phyloP scores from a whole-genome alignment of 1,140 invertebrate genomes.

The Ganaspis sp. region DNA sequence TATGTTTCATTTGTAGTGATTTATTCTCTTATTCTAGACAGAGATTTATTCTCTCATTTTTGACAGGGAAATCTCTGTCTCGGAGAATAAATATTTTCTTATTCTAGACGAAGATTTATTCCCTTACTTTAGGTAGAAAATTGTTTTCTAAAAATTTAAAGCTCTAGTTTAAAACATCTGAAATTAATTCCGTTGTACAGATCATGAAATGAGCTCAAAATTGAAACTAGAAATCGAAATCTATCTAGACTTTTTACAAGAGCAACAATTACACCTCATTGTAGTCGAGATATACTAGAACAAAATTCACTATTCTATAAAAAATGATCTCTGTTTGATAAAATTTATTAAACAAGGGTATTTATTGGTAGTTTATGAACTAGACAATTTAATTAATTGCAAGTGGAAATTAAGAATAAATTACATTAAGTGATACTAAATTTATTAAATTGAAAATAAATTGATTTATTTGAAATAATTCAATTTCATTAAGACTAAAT shows the following conservation, averaged over 20 bases:
- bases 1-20: conserved; percentile 8
- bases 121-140: not conserved
- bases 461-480: too few species aligned
- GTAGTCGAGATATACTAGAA: not conserved
- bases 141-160: not conserved
- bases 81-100: too few species aligned
- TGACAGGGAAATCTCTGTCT: too few species aligned
- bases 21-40: not conserved
- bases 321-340: not conserved
- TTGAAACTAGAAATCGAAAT: not conserved
- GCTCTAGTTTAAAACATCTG: not conserved
- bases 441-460: not conserved
- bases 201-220: not conserved
- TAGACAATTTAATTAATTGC: not conserved
- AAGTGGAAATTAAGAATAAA: not conserved
- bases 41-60: too few species aligned
- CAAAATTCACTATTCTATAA: not conserved
- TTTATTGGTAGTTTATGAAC: not conserved
- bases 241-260: conserved; percentile 3
- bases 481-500: too few species aligned
- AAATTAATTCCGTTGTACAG: not conserved
- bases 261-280: conserved; percentile 18
- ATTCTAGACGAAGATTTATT: not conserved
- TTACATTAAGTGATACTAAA: not conserved
- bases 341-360: not conserved